Conservation (phyloP, 2,113 vertebrate species). For the Gymnogyps californianus region DNA sequence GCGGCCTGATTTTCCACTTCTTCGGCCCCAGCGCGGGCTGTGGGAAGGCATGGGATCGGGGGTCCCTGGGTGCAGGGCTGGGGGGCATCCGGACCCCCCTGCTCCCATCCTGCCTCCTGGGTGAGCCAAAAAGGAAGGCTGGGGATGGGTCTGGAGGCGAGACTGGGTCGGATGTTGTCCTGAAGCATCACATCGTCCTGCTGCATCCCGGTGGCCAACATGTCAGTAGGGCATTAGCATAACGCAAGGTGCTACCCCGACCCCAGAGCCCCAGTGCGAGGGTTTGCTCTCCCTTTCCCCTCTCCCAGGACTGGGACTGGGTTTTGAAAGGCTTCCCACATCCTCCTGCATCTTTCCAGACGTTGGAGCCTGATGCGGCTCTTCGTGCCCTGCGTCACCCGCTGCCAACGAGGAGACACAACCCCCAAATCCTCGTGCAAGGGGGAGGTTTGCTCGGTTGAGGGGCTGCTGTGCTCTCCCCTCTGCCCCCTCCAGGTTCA, state of each 20-base stretch:
- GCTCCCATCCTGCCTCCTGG: neutral
- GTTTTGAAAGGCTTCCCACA: neutral
- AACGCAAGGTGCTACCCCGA: neutral
- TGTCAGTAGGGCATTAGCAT: fast-evolving
- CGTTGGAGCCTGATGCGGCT: fast-evolving
- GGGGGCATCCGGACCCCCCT: fast-evolving
- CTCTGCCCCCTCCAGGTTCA: neutral
- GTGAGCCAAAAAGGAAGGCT: fast-evolving
- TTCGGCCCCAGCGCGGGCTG: fast-evolving
- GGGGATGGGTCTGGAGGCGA: fast-evolving
- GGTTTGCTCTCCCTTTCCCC: no score
- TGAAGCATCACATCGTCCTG: neutral
- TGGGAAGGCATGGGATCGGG: neutral
- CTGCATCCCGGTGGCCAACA: fast-evolving
- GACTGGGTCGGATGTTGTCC: fast-evolving
- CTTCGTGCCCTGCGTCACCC: neutral
- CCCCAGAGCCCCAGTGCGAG: fast-evolving
- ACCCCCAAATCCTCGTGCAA: neutral
- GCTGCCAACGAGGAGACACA: neutral
- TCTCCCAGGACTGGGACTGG: no score
- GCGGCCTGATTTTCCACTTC: neutral
- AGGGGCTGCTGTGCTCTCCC: neutral
- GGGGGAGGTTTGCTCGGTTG: fast-evolving
- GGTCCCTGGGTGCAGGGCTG: neutral
- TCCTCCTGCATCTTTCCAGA: neutral